These are phyloP conservation scores for Rhabdophis nuchalis DNA, from an alignment of 2,797 vertebrate species.

Conservation along the genomic window DNA sequence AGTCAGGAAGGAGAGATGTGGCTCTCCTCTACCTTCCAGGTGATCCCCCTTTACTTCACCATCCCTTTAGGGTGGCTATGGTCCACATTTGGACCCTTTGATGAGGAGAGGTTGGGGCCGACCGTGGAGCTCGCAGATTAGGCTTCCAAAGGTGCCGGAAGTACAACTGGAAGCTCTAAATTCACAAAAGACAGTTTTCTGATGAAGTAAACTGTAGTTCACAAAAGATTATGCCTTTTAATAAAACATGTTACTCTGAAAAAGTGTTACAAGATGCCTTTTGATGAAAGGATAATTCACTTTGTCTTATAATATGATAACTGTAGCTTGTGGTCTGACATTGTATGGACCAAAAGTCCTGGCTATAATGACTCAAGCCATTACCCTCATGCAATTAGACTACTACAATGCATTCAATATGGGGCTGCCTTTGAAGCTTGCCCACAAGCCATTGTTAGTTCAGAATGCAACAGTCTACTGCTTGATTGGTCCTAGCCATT, in stretches of 20 bases:
- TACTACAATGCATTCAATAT: not conserved
- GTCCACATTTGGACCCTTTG: too few relatives aligned
- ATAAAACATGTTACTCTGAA: not conserved
- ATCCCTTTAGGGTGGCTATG: too few relatives aligned
- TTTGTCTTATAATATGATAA: not conserved
- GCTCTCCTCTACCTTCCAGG: too few relatives aligned
- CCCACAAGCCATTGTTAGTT: not conserved
- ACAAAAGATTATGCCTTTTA: not conserved
- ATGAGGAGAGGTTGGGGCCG: too few relatives aligned
- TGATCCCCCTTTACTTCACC: too few relatives aligned
- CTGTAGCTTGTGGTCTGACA: not conserved
- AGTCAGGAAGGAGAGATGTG: too few relatives aligned
- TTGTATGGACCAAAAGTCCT: not conserved
- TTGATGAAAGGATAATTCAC: not conserved
- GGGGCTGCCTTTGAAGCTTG: not conserved
- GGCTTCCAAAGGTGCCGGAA: too few relatives aligned
- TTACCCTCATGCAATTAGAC: not conserved
- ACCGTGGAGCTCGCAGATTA: too few relatives aligned
- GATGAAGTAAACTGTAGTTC: not conserved
- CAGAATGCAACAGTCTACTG: not conserved
- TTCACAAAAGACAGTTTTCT: not conserved
- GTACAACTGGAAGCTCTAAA: too few relatives aligned
- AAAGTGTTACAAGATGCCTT: not conserved
- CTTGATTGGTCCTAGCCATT: not conserved
- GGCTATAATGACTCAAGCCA: not conserved